A percentile compares a stretch with the other conserved stretches of the same genome.
Conservation (phyloP, 1,140 invertebrate species). For the Heterodera carotae region DNA sequence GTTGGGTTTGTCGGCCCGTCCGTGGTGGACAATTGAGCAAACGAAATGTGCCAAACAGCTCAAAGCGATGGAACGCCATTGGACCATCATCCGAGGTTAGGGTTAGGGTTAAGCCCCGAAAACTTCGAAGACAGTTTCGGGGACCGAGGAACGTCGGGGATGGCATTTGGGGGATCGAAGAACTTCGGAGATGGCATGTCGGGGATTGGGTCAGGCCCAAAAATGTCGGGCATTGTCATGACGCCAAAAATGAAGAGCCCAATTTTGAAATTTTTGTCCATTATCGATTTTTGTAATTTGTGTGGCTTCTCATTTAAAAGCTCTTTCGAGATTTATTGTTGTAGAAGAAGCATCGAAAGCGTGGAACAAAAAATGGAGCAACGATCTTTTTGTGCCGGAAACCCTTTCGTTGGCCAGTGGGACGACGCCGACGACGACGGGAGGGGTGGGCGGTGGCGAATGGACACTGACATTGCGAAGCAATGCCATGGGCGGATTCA, state of each 20-base stretch:
- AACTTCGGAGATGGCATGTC: too few species aligned
- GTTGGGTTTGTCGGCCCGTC: conserved; percentile 72
- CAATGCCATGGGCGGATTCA: conserved; percentile 3
- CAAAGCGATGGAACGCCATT: conserved; percentile 73
- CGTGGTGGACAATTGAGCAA: conserved; percentile 78
- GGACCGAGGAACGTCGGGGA: background rate
- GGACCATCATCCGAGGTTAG: conserved; percentile 73
- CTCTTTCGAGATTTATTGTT: too few species aligned
- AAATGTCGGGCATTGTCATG: too few species aligned
- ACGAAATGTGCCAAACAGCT: conserved; percentile 71
- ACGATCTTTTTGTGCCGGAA: conserved; percentile 72
- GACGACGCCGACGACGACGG: too few species aligned
- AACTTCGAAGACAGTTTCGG: background rate
- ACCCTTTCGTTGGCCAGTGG: conserved; percentile 68
- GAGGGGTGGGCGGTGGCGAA: conserved; percentile 70
- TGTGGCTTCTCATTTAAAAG: too few species aligned
- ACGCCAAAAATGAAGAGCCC: too few species aligned
- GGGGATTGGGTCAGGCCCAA: too few species aligned
- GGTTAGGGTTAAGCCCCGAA: too few species aligned
- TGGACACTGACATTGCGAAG: conserved; percentile 10
- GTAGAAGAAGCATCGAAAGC: conserved; percentile 74
- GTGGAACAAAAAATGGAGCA: conserved; percentile 69
- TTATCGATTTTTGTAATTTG: background rate
- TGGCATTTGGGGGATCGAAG: too few species aligned
- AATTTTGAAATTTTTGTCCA: too few species aligned